phyloP scores from a whole-genome alignment of 2,797 vertebrate genomes.

The Mormyrops boulengeri region DNA sequence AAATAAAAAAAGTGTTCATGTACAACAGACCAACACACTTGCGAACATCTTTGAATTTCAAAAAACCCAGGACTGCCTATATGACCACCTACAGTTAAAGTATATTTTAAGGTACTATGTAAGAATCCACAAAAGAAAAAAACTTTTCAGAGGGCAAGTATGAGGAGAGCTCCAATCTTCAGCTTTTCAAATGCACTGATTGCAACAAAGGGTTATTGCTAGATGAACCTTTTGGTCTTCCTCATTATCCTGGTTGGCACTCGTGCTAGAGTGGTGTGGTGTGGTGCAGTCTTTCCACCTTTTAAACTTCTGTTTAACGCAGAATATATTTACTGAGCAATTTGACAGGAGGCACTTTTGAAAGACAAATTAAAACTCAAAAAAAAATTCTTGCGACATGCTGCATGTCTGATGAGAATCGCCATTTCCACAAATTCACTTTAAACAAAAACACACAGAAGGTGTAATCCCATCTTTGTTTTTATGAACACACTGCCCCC shows the following conservation, averaged over 20 bases:
- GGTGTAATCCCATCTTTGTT: background rate
- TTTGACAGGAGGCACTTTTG: conserved; percentile 73
- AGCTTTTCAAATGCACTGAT: conserved; percentile 37
- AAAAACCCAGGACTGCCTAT: conserved; percentile 65
- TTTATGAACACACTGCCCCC: background rate
- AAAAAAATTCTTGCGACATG: conserved; percentile 44
- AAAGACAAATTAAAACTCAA: conserved; percentile 47
- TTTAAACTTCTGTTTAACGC: conserved; percentile 49
- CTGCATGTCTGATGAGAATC: conserved; percentile 38
- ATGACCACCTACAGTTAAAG: conserved; percentile 66
- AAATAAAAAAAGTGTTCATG: conserved; percentile 23
- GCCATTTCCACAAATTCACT: conserved; percentile 40
- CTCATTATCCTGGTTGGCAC: conserved; percentile 41
- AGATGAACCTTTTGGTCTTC: conserved; percentile 35
- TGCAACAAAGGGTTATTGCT: conserved; percentile 61
- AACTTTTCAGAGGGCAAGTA: conserved; percentile 35
- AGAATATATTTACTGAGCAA: conserved; percentile 58
- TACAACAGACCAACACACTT: conserved; percentile 29
- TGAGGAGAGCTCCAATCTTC: conserved; percentile 29
- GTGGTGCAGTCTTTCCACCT: conserved; percentile 34
- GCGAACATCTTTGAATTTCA: conserved; percentile 42
- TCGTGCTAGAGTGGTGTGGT: conserved; percentile 27
- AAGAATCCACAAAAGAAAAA: conserved; percentile 56
- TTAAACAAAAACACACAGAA: conserved; percentile 17
- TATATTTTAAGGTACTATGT: conserved; percentile 77